These are phyloP conservation scores for Zaprionus camerounensis DNA, from an alignment of 1,140 invertebrate genomes.

Conservation along the genomic window DNA sequence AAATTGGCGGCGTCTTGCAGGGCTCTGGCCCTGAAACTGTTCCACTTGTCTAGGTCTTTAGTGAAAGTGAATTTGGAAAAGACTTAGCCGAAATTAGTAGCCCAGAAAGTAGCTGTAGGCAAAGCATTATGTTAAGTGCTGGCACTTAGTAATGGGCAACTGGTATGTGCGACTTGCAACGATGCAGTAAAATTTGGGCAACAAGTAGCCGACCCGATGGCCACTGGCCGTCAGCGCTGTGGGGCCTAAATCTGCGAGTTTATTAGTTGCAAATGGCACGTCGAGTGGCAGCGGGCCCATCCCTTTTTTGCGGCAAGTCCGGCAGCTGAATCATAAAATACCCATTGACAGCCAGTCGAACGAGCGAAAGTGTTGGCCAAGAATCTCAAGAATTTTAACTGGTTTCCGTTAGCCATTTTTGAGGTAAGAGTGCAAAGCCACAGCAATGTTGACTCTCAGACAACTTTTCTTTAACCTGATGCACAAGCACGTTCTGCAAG, in stretches of 20 bases:
- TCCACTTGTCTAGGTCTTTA: slow-evolving; percentile 25
- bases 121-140: slow-evolving; percentile 42
- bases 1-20: slow-evolving; percentile 20
- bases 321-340: slow-evolving; percentile 55
- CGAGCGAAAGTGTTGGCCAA: slow-evolving; percentile 58
- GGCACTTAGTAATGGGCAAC: slow-evolving; percentile 20
- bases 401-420: slow-evolving; percentile 36
- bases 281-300: slow-evolving; percentile 21
- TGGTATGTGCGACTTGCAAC: slow-evolving; percentile 21
- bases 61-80: slow-evolving; percentile 69
- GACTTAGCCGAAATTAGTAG: slow-evolving; percentile 57
- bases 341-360: slow-evolving; percentile 16
- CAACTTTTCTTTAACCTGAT: slow-evolving; percentile 64
- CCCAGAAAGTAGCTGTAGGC: slow-evolving; percentile 50
- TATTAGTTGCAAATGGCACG: slow-evolving; percentile 65
- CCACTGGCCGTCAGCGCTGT: slow-evolving; percentile 36
- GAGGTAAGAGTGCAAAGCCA: slow-evolving; percentile 47
- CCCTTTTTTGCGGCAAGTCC: slow-evolving; percentile 42
- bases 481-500: slow-evolving; percentile 60
- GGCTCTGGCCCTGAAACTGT: background rate
- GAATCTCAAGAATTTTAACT: slow-evolving; percentile 59
- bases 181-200: slow-evolving; percentile 10
- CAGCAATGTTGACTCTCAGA: slow-evolving; percentile 62
- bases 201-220: slow-evolving; percentile 53
- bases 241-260: slow-evolving; percentile 65